Evolutionary conservation across 2,888 invertebrate species (phyloP), one percentile per base, ranked within the genome.

Genomic region (Ennomos fuscantarius): DNA sequence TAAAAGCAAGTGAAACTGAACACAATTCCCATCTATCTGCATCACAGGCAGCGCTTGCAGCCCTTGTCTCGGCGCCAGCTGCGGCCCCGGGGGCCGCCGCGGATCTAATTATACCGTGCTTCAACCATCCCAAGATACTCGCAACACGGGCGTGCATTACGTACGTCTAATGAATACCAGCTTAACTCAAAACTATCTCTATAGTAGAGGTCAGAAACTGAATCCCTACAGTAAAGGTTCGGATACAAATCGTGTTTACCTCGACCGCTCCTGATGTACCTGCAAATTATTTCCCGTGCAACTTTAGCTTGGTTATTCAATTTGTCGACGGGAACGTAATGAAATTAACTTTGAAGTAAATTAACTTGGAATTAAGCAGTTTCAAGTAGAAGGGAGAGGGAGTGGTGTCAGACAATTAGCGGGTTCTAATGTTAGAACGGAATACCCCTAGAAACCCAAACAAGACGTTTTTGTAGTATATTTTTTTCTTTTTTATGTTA

Each of bases 21-120:
- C 24, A 24, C 24, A 24, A 24, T 24, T 24, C 6, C 24, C 24
- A 24, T 24, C 24, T 24, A 24, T 24, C 24, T 1, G 24, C 24
- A 6, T 24, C 24, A 6, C 36, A 36, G 36, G 24, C 36, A 36
- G 36, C 36, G 36, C 36, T 11, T 36, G 36, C 36, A 36, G 24
- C 36, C 11, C 11, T 11, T 36, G 41, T n/a, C 41, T 41, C 24
- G 24, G 41, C 1, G 42, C 5, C 11, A 11, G 11, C 42, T 8
- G 42, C 8, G 11, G 31, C 41, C 41, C 15, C 31, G 10, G 11
- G 1, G 31, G 44, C 24, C 15, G 34, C n/a, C 44, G 6, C 45
- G 41, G 41, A 56, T 62, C 46, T 48, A 57, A 48, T 56, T 63
- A 60, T 39, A 45, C 35, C 48, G 39, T 41, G 6, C 24, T 47